phyloP scores from a whole-genome alignment of 2,797 vertebrate genomes.

The Threskiornis aethiopicus region DNA sequence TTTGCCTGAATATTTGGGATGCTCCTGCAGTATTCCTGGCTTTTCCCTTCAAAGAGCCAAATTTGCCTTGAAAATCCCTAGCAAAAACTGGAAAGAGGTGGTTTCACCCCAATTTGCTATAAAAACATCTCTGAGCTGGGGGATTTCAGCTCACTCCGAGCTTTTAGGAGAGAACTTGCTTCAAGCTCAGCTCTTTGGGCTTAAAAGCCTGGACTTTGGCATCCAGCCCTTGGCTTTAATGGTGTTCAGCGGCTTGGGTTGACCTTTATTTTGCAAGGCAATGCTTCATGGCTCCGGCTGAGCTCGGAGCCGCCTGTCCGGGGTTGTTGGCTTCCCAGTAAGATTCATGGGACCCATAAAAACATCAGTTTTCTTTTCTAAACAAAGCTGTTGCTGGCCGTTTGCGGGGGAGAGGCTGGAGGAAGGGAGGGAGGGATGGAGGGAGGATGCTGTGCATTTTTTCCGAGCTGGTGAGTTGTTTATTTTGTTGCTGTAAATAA shows the following conservation, averaged over 20 bases:
- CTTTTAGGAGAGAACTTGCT: not conserved
- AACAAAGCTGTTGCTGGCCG: not conserved
- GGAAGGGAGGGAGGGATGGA: not conserved
- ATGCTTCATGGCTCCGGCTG: not conserved
- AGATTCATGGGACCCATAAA: not conserved
- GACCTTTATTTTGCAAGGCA: not conserved
- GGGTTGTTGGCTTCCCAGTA: not conserved
- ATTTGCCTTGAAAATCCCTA: not conserved
- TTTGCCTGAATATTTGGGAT: not conserved
- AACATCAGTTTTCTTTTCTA: not conserved
- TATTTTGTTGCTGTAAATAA: not conserved
- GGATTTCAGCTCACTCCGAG: not conserved
- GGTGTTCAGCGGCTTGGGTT: not conserved
- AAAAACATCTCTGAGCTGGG: not conserved
- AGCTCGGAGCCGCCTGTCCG: not conserved
- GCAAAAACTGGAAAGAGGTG: not conserved
- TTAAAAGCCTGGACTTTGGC: not conserved
- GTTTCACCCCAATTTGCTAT: not conserved
- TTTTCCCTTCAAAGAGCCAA: not conserved
- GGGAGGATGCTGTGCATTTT: not conserved
- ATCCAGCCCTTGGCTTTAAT: not conserved
- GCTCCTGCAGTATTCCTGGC: accelerated
- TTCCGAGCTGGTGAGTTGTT: not conserved
- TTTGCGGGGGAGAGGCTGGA: not conserved
- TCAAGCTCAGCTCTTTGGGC: not conserved